Evolutionary conservation across 2,797 vertebrate species (phyloP).

Genomic region (Pipistrellus nathusii): DNA sequence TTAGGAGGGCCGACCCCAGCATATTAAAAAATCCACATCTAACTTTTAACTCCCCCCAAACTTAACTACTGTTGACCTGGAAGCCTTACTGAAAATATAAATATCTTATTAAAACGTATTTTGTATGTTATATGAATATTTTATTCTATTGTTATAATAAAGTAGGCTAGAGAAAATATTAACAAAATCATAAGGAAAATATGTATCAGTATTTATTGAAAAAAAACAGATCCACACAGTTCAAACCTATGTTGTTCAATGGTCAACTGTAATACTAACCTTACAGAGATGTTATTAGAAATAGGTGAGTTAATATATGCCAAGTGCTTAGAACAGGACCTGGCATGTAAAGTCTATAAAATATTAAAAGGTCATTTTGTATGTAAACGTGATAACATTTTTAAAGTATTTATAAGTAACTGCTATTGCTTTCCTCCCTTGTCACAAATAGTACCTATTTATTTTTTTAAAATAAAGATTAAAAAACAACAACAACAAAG

Average conservation of each 20-base stretch:
- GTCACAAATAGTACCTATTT: background rate
- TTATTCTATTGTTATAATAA: background rate
- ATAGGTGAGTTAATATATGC: background rate
- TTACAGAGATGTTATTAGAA: background rate
- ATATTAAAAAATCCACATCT: background rate
- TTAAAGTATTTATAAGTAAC: background rate
- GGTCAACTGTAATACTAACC: background rate
- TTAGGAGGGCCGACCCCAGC: background rate
- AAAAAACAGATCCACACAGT: background rate
- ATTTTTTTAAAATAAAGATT: constrained; percentile 34
- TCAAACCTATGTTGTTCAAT: background rate
- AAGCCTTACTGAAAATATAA: background rate
- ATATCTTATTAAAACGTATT: background rate
- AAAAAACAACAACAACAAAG: too few relatives aligned
- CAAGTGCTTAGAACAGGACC: background rate
- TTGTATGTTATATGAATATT: background rate
- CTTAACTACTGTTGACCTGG: background rate
- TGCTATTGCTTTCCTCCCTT: background rate
- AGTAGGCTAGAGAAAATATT: background rate
- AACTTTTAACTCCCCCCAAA: background rate
- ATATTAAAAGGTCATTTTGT: background rate
- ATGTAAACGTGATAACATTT: constrained; percentile 16
- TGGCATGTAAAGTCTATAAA: background rate
- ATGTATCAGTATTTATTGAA: background rate
- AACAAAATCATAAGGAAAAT: background rate